Evolutionary conservation across 2,113 vertebrate genomes (phyloP), one percentile per base, ranked within the genome.

Genomic region (Pangasianodon hypophthalmus): DNA sequence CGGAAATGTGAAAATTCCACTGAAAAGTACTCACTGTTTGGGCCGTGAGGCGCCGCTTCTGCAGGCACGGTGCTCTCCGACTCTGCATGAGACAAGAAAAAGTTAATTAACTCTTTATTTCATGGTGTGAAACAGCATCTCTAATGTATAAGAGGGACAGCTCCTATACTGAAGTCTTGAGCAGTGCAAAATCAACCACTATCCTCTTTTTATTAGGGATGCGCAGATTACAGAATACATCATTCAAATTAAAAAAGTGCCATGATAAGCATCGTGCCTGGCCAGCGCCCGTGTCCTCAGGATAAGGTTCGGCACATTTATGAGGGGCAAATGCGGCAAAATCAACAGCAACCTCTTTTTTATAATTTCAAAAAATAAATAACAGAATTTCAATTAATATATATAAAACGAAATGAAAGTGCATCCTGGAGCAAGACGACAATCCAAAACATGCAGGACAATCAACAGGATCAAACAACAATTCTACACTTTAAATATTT

Each of bases 11-110:
- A 18, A 60, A 11, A n/a, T 73, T 37, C 37, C 44, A 41, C 50
- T 14, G 19, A 56, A 48, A 18, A 16, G 56, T 14, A 92, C 93
- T 92, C 64, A 94, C 91, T 97, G 97, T 96, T 97, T 91, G 96
- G 96, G 95, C 96, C 95, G 86, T 96, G 96, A 41, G 96, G 95
- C 69, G 95, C 95, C 88, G 96, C 96, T 93, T 97, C 97, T n/a
- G 96, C 96, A 62, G 97, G 96, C 83, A 95, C 94, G 85, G 89
- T 58, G 29, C 95, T 95, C 95, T 97, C 97, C 0, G 96, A 97
- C 93, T 97, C 97, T 97, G 94, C 9, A 81, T 2, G 44, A 44
- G 50, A 75, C 18, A 83, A 56, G 1, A 37, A 50, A 82, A 32
- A 37, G n/a, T 11, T 52, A 56, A 58, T n/a, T 18, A 32, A 44